A percentile compares a stretch with the other conserved stretches of the same genome.
Conservation (phyloP, 2,888 invertebrate species). For the Mesorhabditis spiculigera region DNA sequence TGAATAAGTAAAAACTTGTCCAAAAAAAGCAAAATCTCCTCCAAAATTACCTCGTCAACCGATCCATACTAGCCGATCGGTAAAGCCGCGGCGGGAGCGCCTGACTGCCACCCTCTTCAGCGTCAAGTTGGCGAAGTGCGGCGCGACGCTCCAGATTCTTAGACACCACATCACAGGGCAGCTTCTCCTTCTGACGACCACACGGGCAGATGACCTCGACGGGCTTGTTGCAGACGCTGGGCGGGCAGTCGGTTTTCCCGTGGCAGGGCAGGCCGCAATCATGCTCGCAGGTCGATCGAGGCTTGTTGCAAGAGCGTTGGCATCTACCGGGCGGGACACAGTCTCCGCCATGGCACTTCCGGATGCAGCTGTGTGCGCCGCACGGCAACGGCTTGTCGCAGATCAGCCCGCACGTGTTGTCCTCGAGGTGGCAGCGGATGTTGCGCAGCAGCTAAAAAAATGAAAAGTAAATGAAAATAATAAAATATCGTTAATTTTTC, state of each 20-base stretch:
- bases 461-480: neutral
- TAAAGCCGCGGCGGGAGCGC: constrained; percentile 2
- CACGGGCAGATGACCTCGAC: constrained; percentile 48
- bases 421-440: constrained; percentile 51
- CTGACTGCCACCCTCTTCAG: too few species aligned
- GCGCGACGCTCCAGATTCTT: constrained; percentile 12
- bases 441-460: neutral
- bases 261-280: constrained; percentile 82
- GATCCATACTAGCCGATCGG: constrained; percentile 18
- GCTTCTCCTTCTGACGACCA: constrained; percentile 29
- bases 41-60: constrained; percentile 17
- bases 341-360: constrained; percentile 74
- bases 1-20: too few species aligned
- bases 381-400: constrained; percentile 79
- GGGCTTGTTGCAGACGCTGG: constrained; percentile 65
- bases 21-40: constrained; percentile 6
- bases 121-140: too few species aligned
- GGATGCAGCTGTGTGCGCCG: constrained; percentile 78
- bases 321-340: constrained; percentile 62
- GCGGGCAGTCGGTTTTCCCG: constrained; percentile 69
- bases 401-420: constrained; percentile 83
- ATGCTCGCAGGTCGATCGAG: constrained; percentile 76
- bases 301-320: constrained; percentile 66
- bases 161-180: constrained; percentile 34
- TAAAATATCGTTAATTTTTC: neutral